Percentiles rank a stretch among this genome's conserved stretches.
Conservation (phyloP, 2,113 vertebrate species). For the Malurus elegans region DNA sequence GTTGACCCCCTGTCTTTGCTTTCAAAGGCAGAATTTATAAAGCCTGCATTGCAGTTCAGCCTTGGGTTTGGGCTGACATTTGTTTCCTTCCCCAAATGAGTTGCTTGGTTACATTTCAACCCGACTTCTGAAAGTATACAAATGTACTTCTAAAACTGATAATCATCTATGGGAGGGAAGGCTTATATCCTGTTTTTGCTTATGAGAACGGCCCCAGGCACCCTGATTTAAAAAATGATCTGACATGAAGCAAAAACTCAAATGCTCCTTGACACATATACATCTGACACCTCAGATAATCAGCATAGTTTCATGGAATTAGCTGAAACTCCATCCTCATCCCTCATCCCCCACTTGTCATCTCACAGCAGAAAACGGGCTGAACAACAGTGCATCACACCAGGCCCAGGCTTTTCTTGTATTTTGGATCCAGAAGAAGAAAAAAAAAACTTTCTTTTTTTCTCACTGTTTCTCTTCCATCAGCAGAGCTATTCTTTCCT, state of each 20-base stretch:
- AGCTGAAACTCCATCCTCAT: constrained; percentile 53
- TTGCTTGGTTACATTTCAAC: constrained; percentile 44
- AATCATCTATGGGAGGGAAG: constrained; percentile 24
- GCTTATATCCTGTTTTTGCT: constrained; percentile 53
- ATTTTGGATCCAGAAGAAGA: not conserved
- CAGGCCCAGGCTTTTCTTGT: not conserved
- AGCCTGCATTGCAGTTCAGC: not conserved
- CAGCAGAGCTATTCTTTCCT: constrained; percentile 20
- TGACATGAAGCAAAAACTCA: constrained; percentile 47
- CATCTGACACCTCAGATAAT: constrained; percentile 62
- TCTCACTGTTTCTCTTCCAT: not conserved
- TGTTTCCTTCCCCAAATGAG: constrained; percentile 41
- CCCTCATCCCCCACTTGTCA: constrained; percentile 21
- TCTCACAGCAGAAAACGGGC: constrained; percentile 15
- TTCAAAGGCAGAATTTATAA: constrained; percentile 7
- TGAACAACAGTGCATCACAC: not conserved
- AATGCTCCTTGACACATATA: constrained; percentile 47
- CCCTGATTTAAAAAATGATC: constrained; percentile 58
- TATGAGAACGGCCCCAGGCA: constrained; percentile 53
- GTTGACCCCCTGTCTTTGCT: not conserved
- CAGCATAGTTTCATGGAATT: constrained; percentile 52
- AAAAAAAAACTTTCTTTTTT: not conserved
- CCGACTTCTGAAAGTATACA: constrained; percentile 45
- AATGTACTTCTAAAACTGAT: constrained; percentile 51
- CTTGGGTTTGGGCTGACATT: constrained; percentile 34